phyloP scores from a whole-genome alignment of 2,113 vertebrate species.

The Misgurnus anguillicaudatus region DNA sequence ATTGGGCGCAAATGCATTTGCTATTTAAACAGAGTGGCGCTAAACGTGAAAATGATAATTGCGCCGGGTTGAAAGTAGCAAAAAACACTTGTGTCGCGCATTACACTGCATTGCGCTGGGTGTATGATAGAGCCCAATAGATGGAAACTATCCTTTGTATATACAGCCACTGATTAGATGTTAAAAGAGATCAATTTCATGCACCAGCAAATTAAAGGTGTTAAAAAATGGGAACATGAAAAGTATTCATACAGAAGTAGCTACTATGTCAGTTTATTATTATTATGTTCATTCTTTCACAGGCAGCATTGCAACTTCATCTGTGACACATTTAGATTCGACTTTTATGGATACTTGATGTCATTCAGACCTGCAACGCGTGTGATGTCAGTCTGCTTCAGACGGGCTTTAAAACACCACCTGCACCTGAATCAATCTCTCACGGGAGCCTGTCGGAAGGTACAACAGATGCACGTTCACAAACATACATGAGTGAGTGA shows the following conservation, averaged over 20 bases:
- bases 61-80: too few relatives aligned
- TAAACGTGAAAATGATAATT: too few relatives aligned
- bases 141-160: too few relatives aligned
- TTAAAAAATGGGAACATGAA: neutral
- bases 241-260: neutral
- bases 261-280: conserved; percentile 12
- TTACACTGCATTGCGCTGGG: too few relatives aligned
- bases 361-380: conserved; percentile 23
- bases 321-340: conserved; percentile 4
- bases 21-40: too few relatives aligned
- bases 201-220: too few relatives aligned
- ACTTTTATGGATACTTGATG: conserved; percentile 29
- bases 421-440: conserved; percentile 35
- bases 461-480: conserved; percentile 29
- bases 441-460: conserved; percentile 27
- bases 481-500: conserved; percentile 10
- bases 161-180: too few relatives aligned
- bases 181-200: neutral
- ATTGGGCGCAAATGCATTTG: too few relatives aligned
- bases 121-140: too few relatives aligned
- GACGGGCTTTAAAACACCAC: conserved; percentile 24
- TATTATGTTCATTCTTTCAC: conserved; percentile 3
- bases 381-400: conserved; percentile 29
- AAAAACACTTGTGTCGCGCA: too few relatives aligned
- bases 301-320: conserved; percentile 16